Evolutionary conservation across 2,113 vertebrate genomes (phyloP).

Genomic region (Pseudolaguvia tuberculata): DNA sequence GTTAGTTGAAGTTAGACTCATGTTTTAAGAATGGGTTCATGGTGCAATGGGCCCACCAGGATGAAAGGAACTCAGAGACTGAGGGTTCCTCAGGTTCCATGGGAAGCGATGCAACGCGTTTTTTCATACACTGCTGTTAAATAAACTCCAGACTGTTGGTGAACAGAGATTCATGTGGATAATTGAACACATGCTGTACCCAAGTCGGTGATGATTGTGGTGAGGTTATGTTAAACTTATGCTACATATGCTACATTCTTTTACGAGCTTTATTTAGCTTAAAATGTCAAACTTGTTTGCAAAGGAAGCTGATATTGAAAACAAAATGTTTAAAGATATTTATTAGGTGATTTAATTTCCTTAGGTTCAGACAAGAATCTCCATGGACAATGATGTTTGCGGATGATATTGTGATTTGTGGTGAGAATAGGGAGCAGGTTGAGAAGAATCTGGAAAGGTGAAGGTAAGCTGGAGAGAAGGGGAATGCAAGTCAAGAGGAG

Average conservation of each 20-base stretch:
- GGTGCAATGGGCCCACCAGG: conserved; percentile 35
- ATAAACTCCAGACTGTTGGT: background rate
- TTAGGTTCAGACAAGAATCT: too few relatives aligned
- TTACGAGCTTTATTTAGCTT: background rate
- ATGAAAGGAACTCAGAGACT: conserved; percentile 45
- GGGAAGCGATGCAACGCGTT: conserved; percentile 19
- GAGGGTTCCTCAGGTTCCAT: conserved; percentile 25
- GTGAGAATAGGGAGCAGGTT: too few relatives aligned
- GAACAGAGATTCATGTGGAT: background rate
- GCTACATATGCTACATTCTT: background rate
- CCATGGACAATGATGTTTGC: too few relatives aligned
- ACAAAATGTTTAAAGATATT: background rate
- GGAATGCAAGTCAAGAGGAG: too few relatives aligned
- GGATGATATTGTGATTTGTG: too few relatives aligned
- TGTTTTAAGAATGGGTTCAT: conserved; percentile 66
- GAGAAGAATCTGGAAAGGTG: too few relatives aligned
- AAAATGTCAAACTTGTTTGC: too few relatives aligned
- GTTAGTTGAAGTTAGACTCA: conserved; percentile 69
- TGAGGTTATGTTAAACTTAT: background rate
- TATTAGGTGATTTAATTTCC: too few relatives aligned
- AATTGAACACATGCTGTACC: background rate
- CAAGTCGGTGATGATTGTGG: background rate
- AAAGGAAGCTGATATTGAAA: background rate
- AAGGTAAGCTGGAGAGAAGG: too few relatives aligned
- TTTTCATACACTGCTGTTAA: conserved; percentile 32